These are phyloP conservation scores for Thera britannica DNA, from an alignment of 2,888 invertebrate species.

Conservation along the genomic window DNA sequence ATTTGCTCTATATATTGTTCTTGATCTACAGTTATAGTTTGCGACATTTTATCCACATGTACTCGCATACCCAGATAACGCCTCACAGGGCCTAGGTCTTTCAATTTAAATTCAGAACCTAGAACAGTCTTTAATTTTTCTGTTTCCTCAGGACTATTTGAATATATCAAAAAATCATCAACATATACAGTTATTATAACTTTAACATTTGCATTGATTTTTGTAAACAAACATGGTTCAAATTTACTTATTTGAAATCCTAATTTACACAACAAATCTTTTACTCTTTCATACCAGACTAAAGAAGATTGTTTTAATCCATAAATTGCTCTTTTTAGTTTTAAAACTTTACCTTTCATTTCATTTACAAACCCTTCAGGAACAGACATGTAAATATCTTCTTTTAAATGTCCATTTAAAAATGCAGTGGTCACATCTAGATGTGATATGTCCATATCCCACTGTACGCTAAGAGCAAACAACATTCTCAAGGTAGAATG, in stretches of 20 bases:
- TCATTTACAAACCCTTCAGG: conserved; percentile 23
- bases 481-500: conserved; percentile 34
- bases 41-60: neutral
- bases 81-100: conserved; percentile 5
- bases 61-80: conserved; percentile 8
- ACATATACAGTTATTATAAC: conserved; percentile 40
- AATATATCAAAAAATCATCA: conserved; percentile 41
- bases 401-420: conserved; percentile 29
- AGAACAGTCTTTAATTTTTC: neutral
- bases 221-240: conserved; percentile 47
- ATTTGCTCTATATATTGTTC: conserved; percentile 1
- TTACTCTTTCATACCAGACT: conserved; percentile 38
- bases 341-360: conserved; percentile 37
- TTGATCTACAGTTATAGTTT: conserved; percentile 1
- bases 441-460: conserved; percentile 24
- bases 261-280: conserved; percentile 28
- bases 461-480: conserved; percentile 29
- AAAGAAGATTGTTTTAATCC: conserved; percentile 44
- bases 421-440: conserved; percentile 34
- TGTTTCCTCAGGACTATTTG: neutral
- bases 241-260: conserved; percentile 35
- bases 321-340: conserved; percentile 44
- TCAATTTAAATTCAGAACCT: conserved; percentile 4
- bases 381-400: conserved; percentile 37
- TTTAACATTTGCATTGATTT: conserved; percentile 30